Percentiles rank a stretch among this genome's conserved stretches.
Conservation (phyloP, 2,888 invertebrate genomes). For the Cephus runcator region DNA sequence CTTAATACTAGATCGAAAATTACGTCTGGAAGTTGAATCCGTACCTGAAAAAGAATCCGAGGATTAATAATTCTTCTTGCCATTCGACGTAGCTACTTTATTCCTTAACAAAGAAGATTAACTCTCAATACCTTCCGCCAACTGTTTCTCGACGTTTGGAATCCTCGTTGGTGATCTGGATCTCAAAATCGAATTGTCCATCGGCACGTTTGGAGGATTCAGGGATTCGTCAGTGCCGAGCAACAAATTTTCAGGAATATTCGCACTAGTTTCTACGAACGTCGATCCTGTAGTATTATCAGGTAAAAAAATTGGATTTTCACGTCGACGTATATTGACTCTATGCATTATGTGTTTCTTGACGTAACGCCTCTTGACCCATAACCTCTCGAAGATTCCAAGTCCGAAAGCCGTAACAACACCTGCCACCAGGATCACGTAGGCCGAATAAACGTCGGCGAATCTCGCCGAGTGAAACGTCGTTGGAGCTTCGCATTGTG, state of each 20-base stretch:
- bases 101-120: background rate
- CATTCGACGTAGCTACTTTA: background rate
- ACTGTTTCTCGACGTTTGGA: background rate
- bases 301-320: background rate
- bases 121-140: too few relatives aligned
- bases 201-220: background rate
- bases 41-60: background rate
- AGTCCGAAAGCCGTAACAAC: conserved; percentile 53
- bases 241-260: background rate
- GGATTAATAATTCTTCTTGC: background rate
- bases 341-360: conserved; percentile 14
- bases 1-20: background rate
- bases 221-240: background rate
- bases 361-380: conserved; percentile 42
- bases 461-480: conserved; percentile 72
- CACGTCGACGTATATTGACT: background rate
- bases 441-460: conserved; percentile 71
- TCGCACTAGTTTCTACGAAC: background rate
- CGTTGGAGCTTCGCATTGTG: conserved; percentile 68
- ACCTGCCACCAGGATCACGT: conserved; percentile 66
- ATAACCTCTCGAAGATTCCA: conserved; percentile 53
- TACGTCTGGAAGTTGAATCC: background rate
- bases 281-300: background rate
- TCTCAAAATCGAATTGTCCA: background rate
- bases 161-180: background rate